Conservation (phyloP, 2,888 invertebrate genomes). For the Nomada ruficornis region DNA sequence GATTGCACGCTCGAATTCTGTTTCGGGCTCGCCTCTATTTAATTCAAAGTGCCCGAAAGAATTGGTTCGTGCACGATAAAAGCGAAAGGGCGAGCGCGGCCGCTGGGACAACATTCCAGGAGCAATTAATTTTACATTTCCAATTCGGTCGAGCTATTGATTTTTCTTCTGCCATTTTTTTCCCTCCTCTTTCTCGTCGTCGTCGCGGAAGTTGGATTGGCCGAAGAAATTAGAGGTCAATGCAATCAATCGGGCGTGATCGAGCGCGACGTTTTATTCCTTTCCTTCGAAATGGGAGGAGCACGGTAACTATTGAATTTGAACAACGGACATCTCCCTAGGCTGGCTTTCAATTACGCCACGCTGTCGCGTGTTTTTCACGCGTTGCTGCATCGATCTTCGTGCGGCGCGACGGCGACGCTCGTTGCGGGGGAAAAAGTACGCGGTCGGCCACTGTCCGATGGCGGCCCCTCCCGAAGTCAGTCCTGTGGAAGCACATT, state of each 20-base stretch:
- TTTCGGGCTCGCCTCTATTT: not conserved
- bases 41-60: conserved; percentile 1
- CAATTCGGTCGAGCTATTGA: not conserved
- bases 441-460: conserved; percentile 56
- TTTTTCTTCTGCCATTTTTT: not conserved
- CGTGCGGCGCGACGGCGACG: not conserved
- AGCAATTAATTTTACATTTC: conserved; percentile 6
- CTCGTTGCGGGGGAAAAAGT: conserved; percentile 50
- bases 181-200: no score
- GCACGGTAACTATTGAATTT: not conserved
- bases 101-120: no score
- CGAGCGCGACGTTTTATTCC: not conserved
- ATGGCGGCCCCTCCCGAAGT: conserved; percentile 51
- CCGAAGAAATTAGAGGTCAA: not conserved
- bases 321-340: not conserved
- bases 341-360: conserved; percentile 4
- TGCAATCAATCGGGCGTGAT: not conserved
- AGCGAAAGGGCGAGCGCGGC: not conserved
- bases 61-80: not conserved
- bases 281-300: not conserved
- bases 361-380: conserved; percentile 20
- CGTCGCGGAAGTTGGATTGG: no score
- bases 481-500: conserved; percentile 68
- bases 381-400: conserved; percentile 40
- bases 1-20: conserved; percentile 6